Conservation (phyloP, 2,888 invertebrate species). For the Glyphotaelius pellucidus region DNA sequence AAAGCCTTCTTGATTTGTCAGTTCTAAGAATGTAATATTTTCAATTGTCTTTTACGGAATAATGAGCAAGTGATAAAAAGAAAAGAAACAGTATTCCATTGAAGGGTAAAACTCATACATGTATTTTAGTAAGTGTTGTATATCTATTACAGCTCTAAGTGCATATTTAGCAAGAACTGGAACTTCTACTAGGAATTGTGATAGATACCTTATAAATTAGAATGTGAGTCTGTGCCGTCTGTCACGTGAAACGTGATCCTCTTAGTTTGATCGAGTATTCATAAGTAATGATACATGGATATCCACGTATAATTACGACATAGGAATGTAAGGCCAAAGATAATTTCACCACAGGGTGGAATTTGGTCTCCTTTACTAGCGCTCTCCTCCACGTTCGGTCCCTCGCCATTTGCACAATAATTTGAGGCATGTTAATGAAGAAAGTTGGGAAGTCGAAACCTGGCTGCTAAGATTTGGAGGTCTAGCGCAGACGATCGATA, state of each 20-base stretch:
- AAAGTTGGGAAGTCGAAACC: too few species aligned
- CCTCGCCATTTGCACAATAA: too few species aligned
- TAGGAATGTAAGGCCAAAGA: not conserved
- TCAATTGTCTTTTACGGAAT: not conserved
- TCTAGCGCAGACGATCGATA: too few species aligned
- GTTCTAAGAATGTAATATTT: not conserved
- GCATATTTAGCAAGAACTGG: not conserved
- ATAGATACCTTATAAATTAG: not conserved
- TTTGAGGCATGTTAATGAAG: too few species aligned
- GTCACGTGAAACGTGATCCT: not conserved
- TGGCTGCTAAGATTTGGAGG: too few species aligned
- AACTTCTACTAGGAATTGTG: not conserved
- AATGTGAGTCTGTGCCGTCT: too few species aligned
- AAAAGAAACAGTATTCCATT: not conserved
- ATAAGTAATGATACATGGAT: not conserved
- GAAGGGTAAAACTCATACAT: not conserved
- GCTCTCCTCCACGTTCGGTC: too few species aligned
- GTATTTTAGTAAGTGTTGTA: not conserved
- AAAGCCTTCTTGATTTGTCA: not conserved
- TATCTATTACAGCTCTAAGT: not conserved
- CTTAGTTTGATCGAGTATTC: not conserved
- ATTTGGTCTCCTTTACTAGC: not conserved
- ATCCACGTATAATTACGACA: not conserved
- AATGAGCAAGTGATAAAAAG: not conserved
- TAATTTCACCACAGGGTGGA: not conserved